Base-by-base conservation (phyloP, 2,888 invertebrate genomes). In the Dascillus cervinus region DNA sequence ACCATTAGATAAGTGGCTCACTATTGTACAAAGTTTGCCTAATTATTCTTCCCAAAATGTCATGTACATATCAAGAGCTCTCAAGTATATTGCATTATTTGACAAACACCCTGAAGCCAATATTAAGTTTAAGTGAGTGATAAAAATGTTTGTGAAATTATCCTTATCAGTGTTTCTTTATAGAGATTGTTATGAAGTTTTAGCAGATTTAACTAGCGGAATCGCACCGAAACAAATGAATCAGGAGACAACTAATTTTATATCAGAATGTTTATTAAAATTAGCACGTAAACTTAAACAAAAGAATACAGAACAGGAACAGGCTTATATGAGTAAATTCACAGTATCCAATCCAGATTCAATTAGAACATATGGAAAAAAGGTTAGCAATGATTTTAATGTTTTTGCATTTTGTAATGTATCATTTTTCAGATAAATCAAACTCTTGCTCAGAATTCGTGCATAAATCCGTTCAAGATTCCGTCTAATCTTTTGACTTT, bases 21-120 rank as follows among this genome's bases (percentile, higher is more conserved):
- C 52, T 20, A 37, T 58, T 19, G 29, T 59, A 13, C 44, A 50
- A 29, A 37, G 40, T 25, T 37, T 48, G 43, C 33, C 31, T 24
- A 27, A 39, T 11, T n/a, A n/a, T n/a, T n/a, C 29, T 50, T 19
- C 32, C 40, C 17, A 52, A 52, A 41, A 42, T 49, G 38, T 44
- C 9, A 41, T 35, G 10, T 35, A 47, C 10, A 32, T 60, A 13
- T 46, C 58, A 5, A 52, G 57, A 32, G 49, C 50, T 12, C 41
- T 62, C n/a, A 61, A 61, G 36, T 62, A 60, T 30, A 59, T 62
- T 26, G 55, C 56, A 3, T 39, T 58, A 12, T 62, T 51, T 41
- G 61, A 58, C 40, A 46, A 53, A 5, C 40, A 49, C 22, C 27
- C 31, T 4, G 17, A 39, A 5, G 30, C 37, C n/a, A 34, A 41